phyloP scores from a whole-genome alignment of 2,797 vertebrate species.

The Notoglanidium macrostoma region DNA sequence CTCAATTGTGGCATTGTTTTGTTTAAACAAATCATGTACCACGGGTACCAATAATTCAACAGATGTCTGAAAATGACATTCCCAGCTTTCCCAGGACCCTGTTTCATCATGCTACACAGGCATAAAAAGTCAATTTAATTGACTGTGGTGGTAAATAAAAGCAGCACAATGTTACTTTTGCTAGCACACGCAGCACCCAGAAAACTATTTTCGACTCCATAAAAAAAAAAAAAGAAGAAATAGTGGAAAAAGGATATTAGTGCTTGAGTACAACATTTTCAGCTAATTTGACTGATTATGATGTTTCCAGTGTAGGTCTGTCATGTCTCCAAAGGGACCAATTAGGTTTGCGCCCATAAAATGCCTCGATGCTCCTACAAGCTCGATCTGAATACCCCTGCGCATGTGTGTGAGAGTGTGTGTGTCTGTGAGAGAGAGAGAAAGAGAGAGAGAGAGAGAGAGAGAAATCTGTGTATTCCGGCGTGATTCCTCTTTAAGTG shows the following conservation, averaged over 20 bases:
- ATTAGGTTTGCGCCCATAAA: neutral
- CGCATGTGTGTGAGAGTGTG: constrained; percentile 19
- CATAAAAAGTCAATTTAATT: neutral
- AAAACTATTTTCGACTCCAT: neutral
- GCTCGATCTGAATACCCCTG: neutral
- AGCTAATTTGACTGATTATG: neutral
- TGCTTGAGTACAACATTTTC: neutral
- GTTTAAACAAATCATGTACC: neutral
- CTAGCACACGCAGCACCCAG: neutral
- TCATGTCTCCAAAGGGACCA: neutral
- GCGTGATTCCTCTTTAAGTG: constrained; percentile 36
- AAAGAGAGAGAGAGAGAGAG: neutral
- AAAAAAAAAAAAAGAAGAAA: too few relatives aligned
- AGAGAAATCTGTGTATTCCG: neutral
- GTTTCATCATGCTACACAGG: neutral
- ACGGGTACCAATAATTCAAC: neutral
- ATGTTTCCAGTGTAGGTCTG: constrained; percentile 16
- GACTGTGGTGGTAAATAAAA: neutral
- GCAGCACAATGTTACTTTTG: neutral
- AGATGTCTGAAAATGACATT: neutral
- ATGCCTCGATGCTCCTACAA: constrained; percentile 8
- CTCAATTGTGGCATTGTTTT: neutral
- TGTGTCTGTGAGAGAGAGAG: neutral
- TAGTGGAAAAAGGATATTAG: neutral
- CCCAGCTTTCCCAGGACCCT: too few relatives aligned